Percentiles rank a stretch among this genome's conserved stretches.
Conservation (phyloP, 2,113 vertebrate species). For the Pachycephala philippinensis region DNA sequence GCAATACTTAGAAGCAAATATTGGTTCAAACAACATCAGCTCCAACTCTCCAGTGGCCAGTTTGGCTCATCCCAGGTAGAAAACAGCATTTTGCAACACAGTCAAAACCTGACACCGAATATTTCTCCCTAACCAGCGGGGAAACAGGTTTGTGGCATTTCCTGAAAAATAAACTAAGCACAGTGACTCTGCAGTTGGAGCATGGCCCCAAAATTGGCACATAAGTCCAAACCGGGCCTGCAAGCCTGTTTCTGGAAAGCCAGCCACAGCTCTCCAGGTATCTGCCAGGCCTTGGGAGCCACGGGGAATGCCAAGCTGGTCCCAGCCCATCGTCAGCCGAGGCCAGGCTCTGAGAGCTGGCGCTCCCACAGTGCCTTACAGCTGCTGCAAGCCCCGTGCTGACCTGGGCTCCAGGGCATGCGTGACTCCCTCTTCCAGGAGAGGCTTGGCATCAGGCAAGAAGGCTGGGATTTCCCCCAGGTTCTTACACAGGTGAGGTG, state of each 20-base stretch:
- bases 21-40: constrained; percentile 26
- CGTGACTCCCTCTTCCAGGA: background rate
- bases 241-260: background rate
- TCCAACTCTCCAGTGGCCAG: background rate
- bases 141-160: background rate
- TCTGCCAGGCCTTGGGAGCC: background rate
- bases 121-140: background rate
- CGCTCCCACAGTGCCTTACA: background rate
- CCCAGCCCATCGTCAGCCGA: rapidly evolving
- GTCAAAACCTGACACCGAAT: background rate
- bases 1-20: constrained; percentile 56
- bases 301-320: background rate
- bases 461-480: background rate
- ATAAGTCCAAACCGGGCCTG: background rate
- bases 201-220: background rate
- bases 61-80: constrained; percentile 20
- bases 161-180: background rate
- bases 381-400: background rate
- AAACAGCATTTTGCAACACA: constrained; percentile 21
- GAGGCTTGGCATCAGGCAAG: background rate
- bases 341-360: background rate
- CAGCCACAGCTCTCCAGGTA: background rate
- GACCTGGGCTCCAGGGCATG: rapidly evolving
- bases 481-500: background rate
- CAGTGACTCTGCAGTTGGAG: background rate